Evolutionary conservation across 2,888 invertebrate genomes (phyloP), one percentile per base, ranked within the genome.

Genomic region (Eristalis tenax): DNA sequence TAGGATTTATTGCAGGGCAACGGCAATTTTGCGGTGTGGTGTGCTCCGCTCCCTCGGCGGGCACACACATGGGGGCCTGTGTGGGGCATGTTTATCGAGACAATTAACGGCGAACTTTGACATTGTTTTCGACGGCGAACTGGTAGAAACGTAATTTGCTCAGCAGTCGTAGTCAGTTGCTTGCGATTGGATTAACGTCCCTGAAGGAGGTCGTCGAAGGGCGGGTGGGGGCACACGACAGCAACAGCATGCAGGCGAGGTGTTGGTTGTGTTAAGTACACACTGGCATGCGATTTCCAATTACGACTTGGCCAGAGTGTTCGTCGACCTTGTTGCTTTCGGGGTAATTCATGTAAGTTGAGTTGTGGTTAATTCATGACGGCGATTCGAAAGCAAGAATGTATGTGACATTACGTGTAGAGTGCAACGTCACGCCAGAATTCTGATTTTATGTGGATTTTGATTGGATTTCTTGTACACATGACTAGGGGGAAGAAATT

Each of bases 1-100:
- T 18, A 18, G 18, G 40, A 84, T 84, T 84, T 84, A 84, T 80
- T 70, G 75, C 66, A 56, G 6, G 10, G n/a, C n/a, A 64, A 70
- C 38, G 18, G 40, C 69, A 74, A 69, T 40, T 73, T 50, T 63
- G 18, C 18, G 68, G 71, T 74, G 65, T 79, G 65, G 61, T 35
- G 23, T 75, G 64, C 59, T 50, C 5, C 43, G 40, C 1, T 13
- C n/a, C n/a, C n/a, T n/a, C n/a, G n/a, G n/a, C n/a, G 15, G 6
- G n/a, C n/a, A n/a, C 43, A 43, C 74, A 84, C 66, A 80, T 75
- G 65, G 32, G 11, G 57, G 56, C 65, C 75, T 74, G 74, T 70
- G 70, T 84, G 68, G 61, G 66, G 66, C 75, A 75, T 66, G 75
- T 84, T 84, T 84, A 84, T 84, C 56, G 63, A 18, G 70, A 75